Conservation (phyloP, 1,140 invertebrate genomes). For the Drosophila arawakana region DNA sequence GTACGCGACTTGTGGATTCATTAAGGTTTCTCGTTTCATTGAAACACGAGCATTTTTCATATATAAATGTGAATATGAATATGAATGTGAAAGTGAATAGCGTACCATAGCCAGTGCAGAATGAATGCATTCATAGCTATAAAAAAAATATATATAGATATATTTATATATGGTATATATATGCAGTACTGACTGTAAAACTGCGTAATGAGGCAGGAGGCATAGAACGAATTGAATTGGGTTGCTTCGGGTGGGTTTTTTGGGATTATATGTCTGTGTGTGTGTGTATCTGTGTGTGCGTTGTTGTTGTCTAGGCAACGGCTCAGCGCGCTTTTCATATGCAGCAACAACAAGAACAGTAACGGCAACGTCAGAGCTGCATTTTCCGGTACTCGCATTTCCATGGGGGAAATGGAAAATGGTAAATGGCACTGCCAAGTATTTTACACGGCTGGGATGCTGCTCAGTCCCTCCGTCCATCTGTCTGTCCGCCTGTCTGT, state of each 20-base stretch:
- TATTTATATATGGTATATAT: conserved; percentile 25
- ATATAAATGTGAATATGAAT: conserved; percentile 50
- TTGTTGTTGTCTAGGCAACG: conserved; percentile 54
- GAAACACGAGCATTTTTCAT: conserved; percentile 55
- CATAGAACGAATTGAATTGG: conserved; percentile 44
- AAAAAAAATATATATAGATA: conserved; percentile 1
- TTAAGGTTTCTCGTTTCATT: conserved; percentile 65
- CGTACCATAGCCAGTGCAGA: conserved; percentile 20
- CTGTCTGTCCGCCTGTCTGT: conserved; percentile 1
- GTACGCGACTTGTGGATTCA: conserved; percentile 46
- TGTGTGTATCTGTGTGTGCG: neutral
- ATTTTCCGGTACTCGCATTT: conserved; percentile 63
- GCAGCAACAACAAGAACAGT: conserved; percentile 25
- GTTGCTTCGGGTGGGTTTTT: conserved; percentile 23
- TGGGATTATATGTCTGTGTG: neutral
- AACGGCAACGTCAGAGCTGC: conserved; percentile 41
- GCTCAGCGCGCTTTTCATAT: conserved; percentile 46
- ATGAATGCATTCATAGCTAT: conserved; percentile 29
- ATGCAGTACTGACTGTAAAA: conserved; percentile 26
- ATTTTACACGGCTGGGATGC: conserved; percentile 50
- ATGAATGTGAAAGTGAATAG: conserved; percentile 45
- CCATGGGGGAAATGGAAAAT: conserved; percentile 44
- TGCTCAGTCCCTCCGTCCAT: neutral
- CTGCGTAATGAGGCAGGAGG: conserved; percentile 53
- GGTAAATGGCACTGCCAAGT: conserved; percentile 49